Evolutionary conservation across 2,888 invertebrate genomes (phyloP), one percentile per base, ranked within the genome.

Genomic region (Ceraclea dissimilis): DNA sequence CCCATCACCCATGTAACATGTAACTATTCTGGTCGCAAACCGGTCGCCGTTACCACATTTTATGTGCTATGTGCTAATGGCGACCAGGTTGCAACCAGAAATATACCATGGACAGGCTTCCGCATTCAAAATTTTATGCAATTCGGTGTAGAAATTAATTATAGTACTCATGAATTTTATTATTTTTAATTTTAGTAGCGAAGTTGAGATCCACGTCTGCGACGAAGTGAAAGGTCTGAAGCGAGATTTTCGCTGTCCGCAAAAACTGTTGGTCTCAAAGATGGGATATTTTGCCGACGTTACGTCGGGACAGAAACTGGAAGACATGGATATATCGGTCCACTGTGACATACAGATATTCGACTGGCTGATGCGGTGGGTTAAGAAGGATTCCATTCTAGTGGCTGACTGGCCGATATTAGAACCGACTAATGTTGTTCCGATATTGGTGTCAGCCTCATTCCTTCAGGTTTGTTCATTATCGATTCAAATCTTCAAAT

Each of bases 211-310:
- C 63, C 94, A 95, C 69, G 95, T 96, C 0, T 93, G 93, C 66
- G 96, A 96, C 68, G 96, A 96, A 74, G 87, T 91, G 1, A 93
- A 94, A 71, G 90, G 88, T 53, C 75, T 88, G 56, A 92, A 90
- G 63, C 88, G 89, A 67, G 93, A 94, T 69, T 97, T 96, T 69
- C 79, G 84, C 52, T 96, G 96, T 67, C 86, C 91, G 0, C 90
- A 94, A 68, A 87, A 86, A 65, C 73, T 95, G 52, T 77, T 96
- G 16, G 83, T 94, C 0, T 84, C 86, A 53, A 93, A 95, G 74
- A 96, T 96, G 94, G 92, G 92, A 11, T 97, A 96, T 68, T 97
- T 96, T 71, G 91, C 91, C 10, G 90, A 91, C 67, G 90, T 93
- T 2, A 90, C 90, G 0, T 84, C 86, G 16, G 90, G 84, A 0